These are phyloP conservation scores for Fistularia commersonii DNA, from an alignment of 2,797 vertebrate species.

Conservation along the genomic window DNA sequence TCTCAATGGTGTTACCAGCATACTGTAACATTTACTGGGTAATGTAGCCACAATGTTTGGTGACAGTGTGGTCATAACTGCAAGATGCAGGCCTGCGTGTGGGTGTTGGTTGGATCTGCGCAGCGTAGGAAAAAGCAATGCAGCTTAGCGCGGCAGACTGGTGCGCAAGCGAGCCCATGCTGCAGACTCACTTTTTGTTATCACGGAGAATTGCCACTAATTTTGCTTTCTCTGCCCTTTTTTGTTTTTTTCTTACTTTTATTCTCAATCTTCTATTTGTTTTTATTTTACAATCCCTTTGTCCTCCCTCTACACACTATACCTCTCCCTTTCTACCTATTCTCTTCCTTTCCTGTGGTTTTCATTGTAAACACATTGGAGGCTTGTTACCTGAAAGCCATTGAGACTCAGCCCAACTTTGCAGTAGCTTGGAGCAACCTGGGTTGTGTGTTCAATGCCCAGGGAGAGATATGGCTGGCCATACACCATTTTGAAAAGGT, in stretches of 20 bases:
- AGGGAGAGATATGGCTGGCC: conserved; percentile 99
- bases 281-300: conserved; percentile 66
- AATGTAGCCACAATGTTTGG: conserved; percentile 17
- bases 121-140: conserved; percentile 95
- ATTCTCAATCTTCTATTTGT: conserved; percentile 77
- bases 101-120: conserved; percentile 93
- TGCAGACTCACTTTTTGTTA: conserved; percentile 99
- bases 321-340: conserved; percentile 55
- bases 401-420: conserved; percentile 99
- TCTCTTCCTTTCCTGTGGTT: conserved; percentile 62
- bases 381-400: conserved; percentile 99
- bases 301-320: conserved; percentile 67
- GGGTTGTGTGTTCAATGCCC: conserved; percentile 99
- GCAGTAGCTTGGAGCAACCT: conserved; percentile 99
- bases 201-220: conserved; percentile 87
- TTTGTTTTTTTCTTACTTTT: conserved; percentile 80
- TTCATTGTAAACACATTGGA: conserved; percentile 83
- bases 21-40: not conserved
- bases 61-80: conserved; percentile 79
- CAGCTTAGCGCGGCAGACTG: conserved; percentile 95
- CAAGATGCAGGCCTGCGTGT: conserved; percentile 86
- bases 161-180: conserved; percentile 93
- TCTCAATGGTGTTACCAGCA: not conserved
- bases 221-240: conserved; percentile 76
- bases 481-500: conserved; percentile 99